phyloP scores from a whole-genome alignment of 2,888 invertebrate species.

The Phyllotreta cruciferae region DNA sequence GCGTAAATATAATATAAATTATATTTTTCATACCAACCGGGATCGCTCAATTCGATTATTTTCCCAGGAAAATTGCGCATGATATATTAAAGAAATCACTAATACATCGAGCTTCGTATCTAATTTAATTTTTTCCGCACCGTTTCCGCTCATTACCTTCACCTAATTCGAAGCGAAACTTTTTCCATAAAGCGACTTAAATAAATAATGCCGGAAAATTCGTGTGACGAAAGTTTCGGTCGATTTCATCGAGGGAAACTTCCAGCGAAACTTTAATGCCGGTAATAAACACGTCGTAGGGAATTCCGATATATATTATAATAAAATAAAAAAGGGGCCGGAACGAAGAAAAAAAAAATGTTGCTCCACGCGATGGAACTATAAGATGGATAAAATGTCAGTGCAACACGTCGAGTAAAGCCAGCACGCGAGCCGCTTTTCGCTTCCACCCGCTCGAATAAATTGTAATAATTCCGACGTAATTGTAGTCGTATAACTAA shows the following conservation, averaged over 20 bases:
- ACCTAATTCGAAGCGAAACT: background rate
- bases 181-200: slow-evolving; percentile 2
- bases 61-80: no score
- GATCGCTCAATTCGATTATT: no score
- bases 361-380: slow-evolving; percentile 10
- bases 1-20: no score
- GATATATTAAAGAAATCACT: no score
- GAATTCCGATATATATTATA: slow-evolving; percentile 2
- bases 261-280: slow-evolving; percentile 13
- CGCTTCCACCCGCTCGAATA: slow-evolving; percentile 6
- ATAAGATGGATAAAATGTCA: slow-evolving; percentile 15
- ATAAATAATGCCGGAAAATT: slow-evolving; percentile 3
- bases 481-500: slow-evolving; percentile 7
- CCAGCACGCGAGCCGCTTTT: slow-evolving; percentile 12
- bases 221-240: slow-evolving; percentile 2
- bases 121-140: no score
- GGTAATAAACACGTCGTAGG: slow-evolving; percentile 15
- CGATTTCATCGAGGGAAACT: slow-evolving; percentile 7
- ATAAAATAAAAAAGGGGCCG: no score
- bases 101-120: no score
- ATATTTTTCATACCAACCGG: no score
- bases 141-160: no score
- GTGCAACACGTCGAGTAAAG: slow-evolving; percentile 6
- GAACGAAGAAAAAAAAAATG: background rate
- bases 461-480: slow-evolving; percentile 16